Conservation (phyloP, 2,113 vertebrate species). For the Pimephales promelas region DNA sequence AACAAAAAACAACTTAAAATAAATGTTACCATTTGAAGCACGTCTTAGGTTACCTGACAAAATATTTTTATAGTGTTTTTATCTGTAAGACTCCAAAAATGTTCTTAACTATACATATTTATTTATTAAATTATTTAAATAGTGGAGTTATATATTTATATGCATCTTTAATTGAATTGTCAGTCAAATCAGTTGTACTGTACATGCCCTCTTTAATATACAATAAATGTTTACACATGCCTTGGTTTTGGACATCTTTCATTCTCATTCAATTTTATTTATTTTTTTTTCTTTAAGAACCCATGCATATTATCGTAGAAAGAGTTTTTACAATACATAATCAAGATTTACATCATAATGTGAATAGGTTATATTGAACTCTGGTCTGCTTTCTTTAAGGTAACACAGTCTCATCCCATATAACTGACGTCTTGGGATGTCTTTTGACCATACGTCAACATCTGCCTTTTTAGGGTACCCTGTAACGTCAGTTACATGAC, state of each 20-base stretch:
- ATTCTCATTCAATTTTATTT: background rate
- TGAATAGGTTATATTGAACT: background rate
- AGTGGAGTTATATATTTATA: conserved; percentile 60
- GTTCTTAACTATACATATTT: conserved; percentile 68
- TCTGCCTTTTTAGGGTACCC: too few species aligned
- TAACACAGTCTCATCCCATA: too few species aligned
- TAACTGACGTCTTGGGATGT: too few species aligned
- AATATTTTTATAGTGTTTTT: conserved; percentile 35
- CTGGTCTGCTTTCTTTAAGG: background rate
- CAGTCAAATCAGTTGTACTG: conserved; percentile 45
- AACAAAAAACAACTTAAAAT: background rate
- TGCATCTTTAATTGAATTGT: conserved; percentile 39
- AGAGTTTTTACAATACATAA: background rate
- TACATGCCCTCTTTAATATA: conserved; percentile 39
- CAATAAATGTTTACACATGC: conserved; percentile 74
- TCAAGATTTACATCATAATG: background rate
- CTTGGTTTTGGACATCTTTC: background rate
- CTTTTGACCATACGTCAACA: too few species aligned
- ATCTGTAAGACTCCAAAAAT: conserved; percentile 40
- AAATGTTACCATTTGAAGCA: background rate
- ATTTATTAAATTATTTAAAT: conserved; percentile 71
- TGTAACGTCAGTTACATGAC: too few species aligned
- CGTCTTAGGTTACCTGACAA: background rate
- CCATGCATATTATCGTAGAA: background rate
- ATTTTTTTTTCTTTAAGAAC: background rate